phyloP scores from a whole-genome alignment of 2,888 invertebrate genomes.

The Notodonta ziczac region DNA sequence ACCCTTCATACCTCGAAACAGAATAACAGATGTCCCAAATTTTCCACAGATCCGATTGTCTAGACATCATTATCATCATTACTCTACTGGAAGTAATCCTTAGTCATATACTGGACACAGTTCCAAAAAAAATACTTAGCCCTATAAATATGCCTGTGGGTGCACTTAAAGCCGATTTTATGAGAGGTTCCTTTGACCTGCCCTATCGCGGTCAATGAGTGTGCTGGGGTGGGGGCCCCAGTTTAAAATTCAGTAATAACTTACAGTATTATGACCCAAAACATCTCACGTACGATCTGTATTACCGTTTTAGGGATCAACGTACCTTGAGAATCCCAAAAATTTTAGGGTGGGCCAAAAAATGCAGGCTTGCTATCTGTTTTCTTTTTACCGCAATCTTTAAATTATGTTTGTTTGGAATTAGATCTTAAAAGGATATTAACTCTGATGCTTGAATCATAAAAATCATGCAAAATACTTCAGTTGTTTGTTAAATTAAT shows the following conservation, averaged over 20 bases:
- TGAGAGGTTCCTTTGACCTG: conserved; percentile 45
- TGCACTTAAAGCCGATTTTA: conserved; percentile 41
- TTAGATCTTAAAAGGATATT: neutral
- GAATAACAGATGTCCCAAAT: too few species aligned
- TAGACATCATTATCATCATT: conserved; percentile 9
- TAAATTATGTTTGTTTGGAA: conserved; percentile 4
- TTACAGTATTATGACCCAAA: conserved; percentile 59
- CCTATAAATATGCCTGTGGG: conserved; percentile 15
- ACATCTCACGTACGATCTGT: conserved; percentile 81
- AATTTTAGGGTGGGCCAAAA: conserved; percentile 60
- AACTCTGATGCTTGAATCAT: too few species aligned
- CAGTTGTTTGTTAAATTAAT: too few species aligned
- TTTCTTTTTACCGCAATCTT: conserved; percentile 31
- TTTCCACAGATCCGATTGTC: conserved; percentile 1
- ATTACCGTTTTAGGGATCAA: conserved; percentile 67
- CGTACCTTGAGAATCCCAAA: conserved; percentile 50
- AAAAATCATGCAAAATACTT: too few species aligned
- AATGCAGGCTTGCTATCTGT: conserved; percentile 21
- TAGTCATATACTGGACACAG: neutral
- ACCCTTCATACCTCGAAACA: too few species aligned
- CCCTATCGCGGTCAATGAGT: conserved; percentile 49
- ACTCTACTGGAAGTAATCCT: neutral
- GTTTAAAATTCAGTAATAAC: conserved; percentile 72
- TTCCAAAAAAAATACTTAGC: neutral
- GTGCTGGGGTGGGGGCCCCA: conserved; percentile 28